A percentile compares a stretch with the other conserved stretches of the same genome.
These are phyloP conservation scores for Dipodomys spectabilis DNA, from an alignment of 2,113 vertebrate genomes.

Conservation along the genomic window DNA sequence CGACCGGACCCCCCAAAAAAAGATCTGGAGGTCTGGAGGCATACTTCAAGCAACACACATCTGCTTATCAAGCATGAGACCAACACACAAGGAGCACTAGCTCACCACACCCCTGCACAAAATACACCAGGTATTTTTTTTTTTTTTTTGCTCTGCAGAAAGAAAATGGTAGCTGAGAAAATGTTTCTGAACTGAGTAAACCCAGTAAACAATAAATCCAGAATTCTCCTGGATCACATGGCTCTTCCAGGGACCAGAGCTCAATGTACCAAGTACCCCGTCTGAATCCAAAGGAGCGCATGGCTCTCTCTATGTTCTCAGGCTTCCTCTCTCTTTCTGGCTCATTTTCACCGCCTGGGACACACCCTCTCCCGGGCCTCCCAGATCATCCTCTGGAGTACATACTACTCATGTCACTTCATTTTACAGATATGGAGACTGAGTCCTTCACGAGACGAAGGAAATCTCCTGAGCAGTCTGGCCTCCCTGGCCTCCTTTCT, in stretches of 20 bases:
- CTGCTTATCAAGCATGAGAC: no score
- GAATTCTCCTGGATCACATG: neutral
- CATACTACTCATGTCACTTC: neutral
- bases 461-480: neutral
- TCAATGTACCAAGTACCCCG: fast-evolving
- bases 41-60: no score
- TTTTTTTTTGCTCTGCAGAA: slow-evolving; percentile 2
- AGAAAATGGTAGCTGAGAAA: neutral
- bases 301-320: no score
- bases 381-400: neutral
- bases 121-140: neutral
- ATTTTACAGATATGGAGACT: slow-evolving; percentile 9
- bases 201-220: neutral
- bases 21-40: no score
- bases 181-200: neutral
- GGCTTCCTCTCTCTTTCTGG: neutral
- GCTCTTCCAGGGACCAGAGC: neutral
- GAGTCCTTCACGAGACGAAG: neutral
- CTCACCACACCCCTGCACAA: neutral
- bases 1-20: no score
- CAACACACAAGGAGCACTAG: neutral
- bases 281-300: neutral
- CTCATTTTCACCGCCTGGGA: neutral
- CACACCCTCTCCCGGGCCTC: neutral
- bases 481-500: neutral